Percentiles rank a stretch among this genome's conserved stretches.
phyloP scores from a whole-genome alignment of 2,888 invertebrate genomes.

The Scaptomyza polygonia region DNA sequence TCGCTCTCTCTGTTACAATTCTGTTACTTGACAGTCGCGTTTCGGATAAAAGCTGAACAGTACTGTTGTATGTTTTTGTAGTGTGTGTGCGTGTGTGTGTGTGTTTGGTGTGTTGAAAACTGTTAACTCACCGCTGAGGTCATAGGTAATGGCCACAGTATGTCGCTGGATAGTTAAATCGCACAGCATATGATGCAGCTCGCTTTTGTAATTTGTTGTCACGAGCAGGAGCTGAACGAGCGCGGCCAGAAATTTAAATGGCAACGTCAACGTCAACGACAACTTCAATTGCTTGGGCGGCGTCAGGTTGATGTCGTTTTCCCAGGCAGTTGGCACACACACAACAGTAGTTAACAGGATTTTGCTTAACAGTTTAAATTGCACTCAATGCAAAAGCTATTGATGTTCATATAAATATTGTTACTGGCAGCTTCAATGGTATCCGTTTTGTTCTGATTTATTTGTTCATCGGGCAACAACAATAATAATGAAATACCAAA shows the following conservation, averaged over 20 bases:
- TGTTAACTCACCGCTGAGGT: slow-evolving; percentile 75
- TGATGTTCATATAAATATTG: slow-evolving; percentile 12
- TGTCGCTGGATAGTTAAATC: slow-evolving; percentile 72
- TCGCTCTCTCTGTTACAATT: neutral
- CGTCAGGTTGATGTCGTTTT: slow-evolving; percentile 63
- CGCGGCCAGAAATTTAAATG: slow-evolving; percentile 55
- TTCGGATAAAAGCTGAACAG: neutral
- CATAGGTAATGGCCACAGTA: slow-evolving; percentile 80
- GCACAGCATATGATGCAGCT: slow-evolving; percentile 83
- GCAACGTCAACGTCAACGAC: slow-evolving; percentile 45
- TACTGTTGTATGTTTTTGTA: neutral
- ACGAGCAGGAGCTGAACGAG: slow-evolving; percentile 59
- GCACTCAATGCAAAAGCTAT: slow-evolving; percentile 16
- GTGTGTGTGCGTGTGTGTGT: neutral
- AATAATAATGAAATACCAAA: slow-evolving; percentile 29
- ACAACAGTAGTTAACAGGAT: slow-evolving; percentile 36
- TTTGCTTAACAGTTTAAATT: slow-evolving; percentile 21
- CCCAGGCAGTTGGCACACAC: slow-evolving; percentile 42
- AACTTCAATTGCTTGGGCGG: slow-evolving; percentile 61
- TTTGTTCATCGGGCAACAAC: slow-evolving; percentile 3
- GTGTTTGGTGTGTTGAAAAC: slow-evolving; percentile 7
- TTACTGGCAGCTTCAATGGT: slow-evolving; percentile 17
- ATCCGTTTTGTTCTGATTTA: slow-evolving; percentile 21
- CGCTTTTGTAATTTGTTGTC: slow-evolving; percentile 58
- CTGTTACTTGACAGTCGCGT: neutral